Evolutionary conservation across 1,140 invertebrate species (phyloP).

Genomic region (Apolygus lucorum): DNA sequence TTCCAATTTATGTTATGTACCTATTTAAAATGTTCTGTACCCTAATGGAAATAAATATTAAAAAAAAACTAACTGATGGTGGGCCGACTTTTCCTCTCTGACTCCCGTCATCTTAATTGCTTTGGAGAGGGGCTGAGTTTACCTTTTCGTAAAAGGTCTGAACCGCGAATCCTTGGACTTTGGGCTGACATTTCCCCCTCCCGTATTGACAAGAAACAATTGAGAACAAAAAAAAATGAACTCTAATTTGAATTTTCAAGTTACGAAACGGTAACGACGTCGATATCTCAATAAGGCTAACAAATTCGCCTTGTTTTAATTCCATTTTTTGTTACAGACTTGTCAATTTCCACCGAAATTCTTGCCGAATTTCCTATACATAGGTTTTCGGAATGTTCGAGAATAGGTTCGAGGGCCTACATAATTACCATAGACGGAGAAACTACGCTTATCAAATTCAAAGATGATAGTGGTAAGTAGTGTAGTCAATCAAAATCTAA

Average conservation of each 20-base stretch:
- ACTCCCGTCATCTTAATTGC: too few species aligned
- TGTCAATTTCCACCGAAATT: slow-evolving; percentile 25
- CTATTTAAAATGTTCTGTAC: too few species aligned
- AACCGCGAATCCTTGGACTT: not conserved
- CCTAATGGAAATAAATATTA: too few species aligned
- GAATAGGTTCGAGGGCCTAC: slow-evolving; percentile 37
- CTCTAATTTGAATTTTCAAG: not conserved
- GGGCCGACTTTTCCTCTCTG: too few species aligned
- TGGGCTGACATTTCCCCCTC: not conserved
- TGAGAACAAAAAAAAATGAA: too few species aligned
- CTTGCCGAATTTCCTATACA: slow-evolving; percentile 37
- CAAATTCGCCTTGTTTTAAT: slow-evolving; percentile 19
- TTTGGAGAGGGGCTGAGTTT: too few species aligned
- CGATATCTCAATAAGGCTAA: not conserved
- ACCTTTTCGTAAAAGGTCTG: not conserved
- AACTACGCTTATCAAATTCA: slow-evolving; percentile 36
- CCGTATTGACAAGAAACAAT: not conserved
- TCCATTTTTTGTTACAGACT: slow-evolving; percentile 27
- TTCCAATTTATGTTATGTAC: too few species aligned
- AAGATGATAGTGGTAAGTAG: slow-evolving; percentile 31
- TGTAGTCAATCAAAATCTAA: too few species aligned
- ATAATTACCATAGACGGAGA: slow-evolving; percentile 37
- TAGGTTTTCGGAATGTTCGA: slow-evolving; percentile 37
- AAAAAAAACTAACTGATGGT: too few species aligned
- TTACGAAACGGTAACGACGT: not conserved